phyloP scores from a whole-genome alignment of 37 sponge, comb jelly and placozoan genomes.

The Aplysina aerophoba region DNA sequence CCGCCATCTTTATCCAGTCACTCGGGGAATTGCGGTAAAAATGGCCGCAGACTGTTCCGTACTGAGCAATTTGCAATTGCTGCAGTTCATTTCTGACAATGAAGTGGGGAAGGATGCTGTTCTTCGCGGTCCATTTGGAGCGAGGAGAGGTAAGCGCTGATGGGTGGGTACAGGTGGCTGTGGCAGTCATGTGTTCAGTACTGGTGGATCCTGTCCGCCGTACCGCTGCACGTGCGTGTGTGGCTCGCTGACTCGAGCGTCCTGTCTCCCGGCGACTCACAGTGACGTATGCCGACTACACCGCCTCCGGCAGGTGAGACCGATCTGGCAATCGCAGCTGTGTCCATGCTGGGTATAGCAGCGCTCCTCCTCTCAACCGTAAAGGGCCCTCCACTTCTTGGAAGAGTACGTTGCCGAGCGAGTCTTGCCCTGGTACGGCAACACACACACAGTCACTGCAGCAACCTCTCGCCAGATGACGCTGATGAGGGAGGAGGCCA shows the following conservation, averaged over 20 bases:
- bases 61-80: too few relatives aligned
- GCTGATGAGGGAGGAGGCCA: slow-evolving; percentile 84
- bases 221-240: too few relatives aligned
- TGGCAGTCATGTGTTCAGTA: too few relatives aligned
- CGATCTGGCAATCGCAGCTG: not conserved
- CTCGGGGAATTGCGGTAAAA: too few relatives aligned
- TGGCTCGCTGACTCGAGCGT: too few relatives aligned
- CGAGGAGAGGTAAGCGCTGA: slow-evolving; percentile 48
- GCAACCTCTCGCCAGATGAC: slow-evolving; percentile 80
- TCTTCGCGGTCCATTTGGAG: slow-evolving; percentile 71
- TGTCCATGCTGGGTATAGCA: not conserved
- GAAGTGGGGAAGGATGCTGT: slow-evolving; percentile 1
- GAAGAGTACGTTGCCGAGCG: slow-evolving; percentile 72
- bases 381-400: slow-evolving; percentile 74
- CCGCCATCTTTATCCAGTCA: too few relatives aligned
- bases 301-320: slow-evolving; percentile 87
- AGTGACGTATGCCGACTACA: slow-evolving; percentile 91
- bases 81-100: slow-evolving; percentile 1
- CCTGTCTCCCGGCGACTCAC: not conserved
- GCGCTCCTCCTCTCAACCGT: not conserved
- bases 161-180: not conserved
- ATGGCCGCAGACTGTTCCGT: too few relatives aligned
- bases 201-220: not conserved
- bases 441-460: slow-evolving; percentile 88
- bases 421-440: slow-evolving; percentile 85